Conservation (phyloP, 2,113 vertebrate species). For the Trochalopteron elliotii region DNA sequence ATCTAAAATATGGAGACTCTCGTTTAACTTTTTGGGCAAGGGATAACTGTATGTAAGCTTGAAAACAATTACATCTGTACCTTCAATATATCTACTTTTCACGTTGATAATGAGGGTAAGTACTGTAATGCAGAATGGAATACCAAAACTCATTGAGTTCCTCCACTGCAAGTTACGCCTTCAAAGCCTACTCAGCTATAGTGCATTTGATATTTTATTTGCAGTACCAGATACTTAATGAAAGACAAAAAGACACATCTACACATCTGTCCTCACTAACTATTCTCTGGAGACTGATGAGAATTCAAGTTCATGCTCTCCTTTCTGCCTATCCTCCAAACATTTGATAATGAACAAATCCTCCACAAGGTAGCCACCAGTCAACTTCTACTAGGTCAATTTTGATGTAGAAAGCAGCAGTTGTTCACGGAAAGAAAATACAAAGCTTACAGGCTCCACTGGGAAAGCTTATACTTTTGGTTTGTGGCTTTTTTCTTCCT, state of each 20-base stretch:
- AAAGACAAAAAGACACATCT: neutral
- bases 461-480: neutral
- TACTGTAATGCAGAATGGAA: neutral
- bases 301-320: neutral
- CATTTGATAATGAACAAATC: too few relatives aligned
- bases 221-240: neutral
- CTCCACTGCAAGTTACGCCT: neutral
- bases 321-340: neutral
- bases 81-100: neutral
- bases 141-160: neutral
- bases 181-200: neutral
- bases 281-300: neutral
- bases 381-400: neutral
- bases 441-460: neutral
- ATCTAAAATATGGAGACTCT: neutral
- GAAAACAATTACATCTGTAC: neutral
- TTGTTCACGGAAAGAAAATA: neutral
- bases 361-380: neutral
- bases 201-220: neutral
- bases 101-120: neutral
- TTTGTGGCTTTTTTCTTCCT: neutral
- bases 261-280: neutral
- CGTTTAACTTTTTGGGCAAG: neutral
- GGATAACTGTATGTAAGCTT: neutral
- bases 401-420: neutral